Evolutionary conservation across 2,888 invertebrate species (phyloP).

Genomic region (Ptycholaimellus sp.): DNA sequence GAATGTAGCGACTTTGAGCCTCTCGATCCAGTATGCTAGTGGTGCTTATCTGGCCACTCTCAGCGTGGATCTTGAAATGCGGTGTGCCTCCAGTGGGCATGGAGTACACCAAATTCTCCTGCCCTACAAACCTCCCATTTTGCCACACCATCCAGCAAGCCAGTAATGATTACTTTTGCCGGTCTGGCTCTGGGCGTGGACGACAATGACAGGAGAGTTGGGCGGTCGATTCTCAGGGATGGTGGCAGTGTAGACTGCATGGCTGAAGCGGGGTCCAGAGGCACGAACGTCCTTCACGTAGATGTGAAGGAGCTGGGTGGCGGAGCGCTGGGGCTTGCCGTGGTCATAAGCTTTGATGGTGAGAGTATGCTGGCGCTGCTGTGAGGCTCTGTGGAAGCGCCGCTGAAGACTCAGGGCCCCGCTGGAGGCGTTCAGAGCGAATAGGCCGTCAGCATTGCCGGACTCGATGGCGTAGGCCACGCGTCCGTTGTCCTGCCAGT

Average conservation of each 20-base stretch:
- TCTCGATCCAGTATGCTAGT: too few species aligned
- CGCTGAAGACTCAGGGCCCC: slow-evolving; percentile 36
- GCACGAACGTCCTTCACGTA: slow-evolving; percentile 71
- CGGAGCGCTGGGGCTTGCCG: slow-evolving; percentile 1
- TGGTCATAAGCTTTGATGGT: slow-evolving; percentile 34
- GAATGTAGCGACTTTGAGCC: too few species aligned
- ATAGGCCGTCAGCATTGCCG: slow-evolving; percentile 47
- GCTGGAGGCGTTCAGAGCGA: slow-evolving; percentile 63
- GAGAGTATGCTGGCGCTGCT: not conserved
- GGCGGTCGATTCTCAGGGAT: slow-evolving; percentile 17
- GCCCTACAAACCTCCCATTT: too few species aligned
- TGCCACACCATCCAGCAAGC: too few species aligned
- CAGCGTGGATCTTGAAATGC: too few species aligned
- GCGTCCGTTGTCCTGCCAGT: slow-evolving; percentile 35
- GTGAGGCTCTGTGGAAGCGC: not conserved
- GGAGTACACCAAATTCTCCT: too few species aligned
- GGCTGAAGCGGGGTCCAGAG: slow-evolving; percentile 57
- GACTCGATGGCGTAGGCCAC: slow-evolving; percentile 34
- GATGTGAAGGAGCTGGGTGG: slow-evolving; percentile 1
- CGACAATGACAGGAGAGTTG: too few species aligned
- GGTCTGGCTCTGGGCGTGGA: too few species aligned
- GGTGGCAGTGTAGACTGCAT: slow-evolving; percentile 17
- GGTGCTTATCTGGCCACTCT: too few species aligned
- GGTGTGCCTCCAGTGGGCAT: too few species aligned
- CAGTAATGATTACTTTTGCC: too few species aligned